phyloP scores from a whole-genome alignment of 1,140 invertebrate species.

The Papilio glaucus region DNA sequence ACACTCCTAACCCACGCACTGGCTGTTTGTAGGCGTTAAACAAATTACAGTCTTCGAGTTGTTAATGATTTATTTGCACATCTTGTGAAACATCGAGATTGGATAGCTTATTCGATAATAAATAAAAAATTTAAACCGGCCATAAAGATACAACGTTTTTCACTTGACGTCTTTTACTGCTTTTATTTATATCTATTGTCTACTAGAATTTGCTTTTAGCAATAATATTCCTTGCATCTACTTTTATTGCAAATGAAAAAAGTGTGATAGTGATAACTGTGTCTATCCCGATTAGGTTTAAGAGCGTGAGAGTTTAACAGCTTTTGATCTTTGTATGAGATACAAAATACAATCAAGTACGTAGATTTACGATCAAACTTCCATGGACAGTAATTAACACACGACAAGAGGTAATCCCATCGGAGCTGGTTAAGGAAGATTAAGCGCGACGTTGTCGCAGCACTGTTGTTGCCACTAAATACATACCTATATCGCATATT shows the following conservation, averaged over 20 bases:
- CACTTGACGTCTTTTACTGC: no score
- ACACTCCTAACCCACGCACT: constrained; percentile 24
- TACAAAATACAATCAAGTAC: not conserved
- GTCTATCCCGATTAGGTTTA: not conserved
- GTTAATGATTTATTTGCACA: not conserved
- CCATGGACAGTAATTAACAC: not conserved
- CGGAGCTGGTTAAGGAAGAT: constrained; percentile 11
- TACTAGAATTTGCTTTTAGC: no score
- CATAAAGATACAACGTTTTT: no score
- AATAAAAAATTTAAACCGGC: no score
- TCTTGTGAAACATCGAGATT: not conserved
- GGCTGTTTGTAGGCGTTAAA: constrained; percentile 28
- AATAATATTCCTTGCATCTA: no score
- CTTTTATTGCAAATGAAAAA: no score
- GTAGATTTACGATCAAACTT: not conserved
- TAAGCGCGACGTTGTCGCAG: not conserved
- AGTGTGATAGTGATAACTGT: no score
- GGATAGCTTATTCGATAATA: not conserved
- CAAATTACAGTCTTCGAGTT: constrained; percentile 24
- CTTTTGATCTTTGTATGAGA: no score
- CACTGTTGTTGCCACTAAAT: not conserved
- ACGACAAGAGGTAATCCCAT: constrained; percentile 6
- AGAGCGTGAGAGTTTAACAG: no score
- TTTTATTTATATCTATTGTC: no score
- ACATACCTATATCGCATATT: constrained; percentile 4